Evolutionary conservation across 2,888 invertebrate genomes (phyloP).

Genomic region (Leptura quadrifasciata): DNA sequence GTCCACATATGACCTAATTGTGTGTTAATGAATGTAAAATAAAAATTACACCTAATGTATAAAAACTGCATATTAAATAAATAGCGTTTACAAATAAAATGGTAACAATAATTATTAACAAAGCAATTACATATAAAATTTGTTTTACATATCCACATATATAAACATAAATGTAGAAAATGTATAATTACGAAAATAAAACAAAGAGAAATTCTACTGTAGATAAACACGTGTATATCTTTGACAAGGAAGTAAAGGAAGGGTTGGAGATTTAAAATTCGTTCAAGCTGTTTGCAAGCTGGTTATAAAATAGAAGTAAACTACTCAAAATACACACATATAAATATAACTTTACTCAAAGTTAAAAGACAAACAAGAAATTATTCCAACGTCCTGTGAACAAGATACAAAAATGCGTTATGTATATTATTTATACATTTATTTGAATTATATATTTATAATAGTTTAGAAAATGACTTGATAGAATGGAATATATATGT

Average conservation of each 20-base stretch:
- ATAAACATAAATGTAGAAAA: slow-evolving; percentile 25
- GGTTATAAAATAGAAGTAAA: slow-evolving; percentile 34
- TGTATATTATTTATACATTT: too few relatives aligned
- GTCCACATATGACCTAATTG: too few relatives aligned
- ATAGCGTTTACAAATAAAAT: neutral
- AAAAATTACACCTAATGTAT: too few relatives aligned
- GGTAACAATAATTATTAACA: slow-evolving; percentile 14
- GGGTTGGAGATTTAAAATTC: slow-evolving; percentile 16
- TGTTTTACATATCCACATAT: neutral
- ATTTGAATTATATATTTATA: too few relatives aligned
- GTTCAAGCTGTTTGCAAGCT: slow-evolving; percentile 37
- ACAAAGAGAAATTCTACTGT: slow-evolving; percentile 19
- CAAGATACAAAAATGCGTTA: neutral
- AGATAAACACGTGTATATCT: slow-evolving; percentile 30
- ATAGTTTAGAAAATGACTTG: too few relatives aligned
- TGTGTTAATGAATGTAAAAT: too few relatives aligned
- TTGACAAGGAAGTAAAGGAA: slow-evolving; percentile 17
- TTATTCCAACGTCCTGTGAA: neutral
- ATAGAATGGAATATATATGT: too few relatives aligned
- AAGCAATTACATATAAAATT: slow-evolving; percentile 21
- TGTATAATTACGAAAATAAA: slow-evolving; percentile 28
- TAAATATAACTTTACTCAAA: slow-evolving; percentile 18
- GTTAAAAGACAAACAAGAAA: slow-evolving; percentile 17
- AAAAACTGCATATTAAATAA: too few relatives aligned
- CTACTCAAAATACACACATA: slow-evolving; percentile 25